Conservation (phyloP, 1,140 invertebrate species). For the Antheraea pernyi region DNA sequence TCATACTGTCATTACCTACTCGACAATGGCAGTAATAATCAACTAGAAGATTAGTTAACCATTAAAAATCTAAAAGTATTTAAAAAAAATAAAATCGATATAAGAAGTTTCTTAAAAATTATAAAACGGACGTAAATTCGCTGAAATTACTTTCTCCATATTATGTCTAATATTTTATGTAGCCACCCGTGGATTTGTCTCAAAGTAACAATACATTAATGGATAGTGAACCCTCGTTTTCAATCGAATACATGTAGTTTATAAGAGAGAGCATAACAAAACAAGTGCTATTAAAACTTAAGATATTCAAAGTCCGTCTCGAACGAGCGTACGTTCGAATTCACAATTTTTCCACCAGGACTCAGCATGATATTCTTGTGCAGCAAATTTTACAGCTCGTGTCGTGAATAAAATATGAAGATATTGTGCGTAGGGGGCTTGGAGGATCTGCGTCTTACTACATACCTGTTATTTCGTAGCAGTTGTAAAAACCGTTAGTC, state of each 20-base stretch:
- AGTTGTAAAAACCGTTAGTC: too few species aligned
- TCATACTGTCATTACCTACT: too few species aligned
- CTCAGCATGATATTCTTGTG: background rate
- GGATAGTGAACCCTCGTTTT: background rate
- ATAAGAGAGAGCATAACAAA: background rate
- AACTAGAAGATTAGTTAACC: too few species aligned
- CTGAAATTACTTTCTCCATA: too few species aligned
- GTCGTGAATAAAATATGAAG: slow-evolving; percentile 1
- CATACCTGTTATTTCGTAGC: too few species aligned
- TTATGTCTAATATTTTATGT: background rate
- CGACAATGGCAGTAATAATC: too few species aligned
- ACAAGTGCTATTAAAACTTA: slow-evolving; percentile 1
- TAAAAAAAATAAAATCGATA: too few species aligned
- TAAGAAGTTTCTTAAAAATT: too few species aligned
- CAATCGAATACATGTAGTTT: background rate
- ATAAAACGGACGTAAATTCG: too few species aligned
- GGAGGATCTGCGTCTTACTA: too few species aligned
- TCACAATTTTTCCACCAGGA: slow-evolving; percentile 1
- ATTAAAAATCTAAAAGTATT: too few species aligned
- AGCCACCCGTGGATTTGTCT: background rate
- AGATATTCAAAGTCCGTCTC: background rate
- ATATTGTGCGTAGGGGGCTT: too few species aligned
- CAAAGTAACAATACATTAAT: background rate
- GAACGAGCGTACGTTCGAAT: slow-evolving; percentile 1
- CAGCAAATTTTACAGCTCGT: slow-evolving; percentile 1